These are phyloP conservation scores for Aplysina aerophoba DNA, from an alignment of 37 sponge, comb jelly and placozoan species.

Conservation along the genomic window DNA sequence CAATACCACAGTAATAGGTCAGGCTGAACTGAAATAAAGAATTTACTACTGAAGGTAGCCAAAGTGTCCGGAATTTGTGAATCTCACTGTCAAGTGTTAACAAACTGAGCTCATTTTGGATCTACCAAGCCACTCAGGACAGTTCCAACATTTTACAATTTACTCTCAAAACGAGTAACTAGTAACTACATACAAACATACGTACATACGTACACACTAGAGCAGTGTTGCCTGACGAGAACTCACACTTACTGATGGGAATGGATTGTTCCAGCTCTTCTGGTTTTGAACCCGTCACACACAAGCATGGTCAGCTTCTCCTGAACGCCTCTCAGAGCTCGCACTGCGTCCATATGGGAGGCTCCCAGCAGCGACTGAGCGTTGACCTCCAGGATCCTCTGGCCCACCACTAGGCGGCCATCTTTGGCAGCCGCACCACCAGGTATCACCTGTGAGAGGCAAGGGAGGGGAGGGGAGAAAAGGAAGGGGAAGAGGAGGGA, in stretches of 20 bases:
- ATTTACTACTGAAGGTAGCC: no score
- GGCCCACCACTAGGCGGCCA: constrained; percentile 70
- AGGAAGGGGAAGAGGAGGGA: no score
- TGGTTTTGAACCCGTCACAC: constrained; percentile 81
- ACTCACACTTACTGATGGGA: not conserved
- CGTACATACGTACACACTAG: not conserved
- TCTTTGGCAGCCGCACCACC: constrained; percentile 63
- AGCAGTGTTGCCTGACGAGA: no score
- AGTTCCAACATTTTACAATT: no score
- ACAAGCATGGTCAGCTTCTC: constrained; percentile 65
- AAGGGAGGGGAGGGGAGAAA: no score
- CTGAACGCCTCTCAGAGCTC: constrained; percentile 51
- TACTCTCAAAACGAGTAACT: no score
- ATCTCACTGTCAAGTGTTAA: no score
- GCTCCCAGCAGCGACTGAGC: constrained; percentile 79
- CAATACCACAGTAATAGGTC: no score
- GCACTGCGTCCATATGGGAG: constrained; percentile 80
- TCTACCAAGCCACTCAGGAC: no score
- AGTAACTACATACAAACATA: not conserved
- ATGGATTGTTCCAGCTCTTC: not conserved
- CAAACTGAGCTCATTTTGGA: no score
- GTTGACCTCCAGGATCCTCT: constrained; percentile 88
- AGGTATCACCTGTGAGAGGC: constrained; percentile 55
- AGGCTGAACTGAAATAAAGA: no score
- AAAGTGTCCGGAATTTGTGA: no score